phyloP scores from a whole-genome alignment of 2,113 vertebrate species.

The Pelusios castaneus region DNA sequence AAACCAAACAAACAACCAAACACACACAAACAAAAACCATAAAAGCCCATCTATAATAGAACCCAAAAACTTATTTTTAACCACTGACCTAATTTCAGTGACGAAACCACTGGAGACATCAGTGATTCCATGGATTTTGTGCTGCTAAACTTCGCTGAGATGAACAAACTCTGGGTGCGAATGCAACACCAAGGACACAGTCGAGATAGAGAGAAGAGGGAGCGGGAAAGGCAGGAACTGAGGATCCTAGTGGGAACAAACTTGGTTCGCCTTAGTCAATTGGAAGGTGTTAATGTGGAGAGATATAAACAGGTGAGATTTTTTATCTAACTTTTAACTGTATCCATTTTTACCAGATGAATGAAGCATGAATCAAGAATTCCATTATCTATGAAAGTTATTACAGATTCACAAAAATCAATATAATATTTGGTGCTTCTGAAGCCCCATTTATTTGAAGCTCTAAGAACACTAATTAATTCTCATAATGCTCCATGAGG shows the following conservation, averaged over 20 bases:
- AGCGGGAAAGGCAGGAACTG: constrained; percentile 95
- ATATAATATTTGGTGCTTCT: not conserved
- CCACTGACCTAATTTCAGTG: constrained; percentile 70
- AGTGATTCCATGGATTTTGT: constrained; percentile 98
- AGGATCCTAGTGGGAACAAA: constrained; percentile 97
- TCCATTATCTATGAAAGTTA: not conserved
- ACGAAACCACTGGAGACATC: constrained; percentile 97
- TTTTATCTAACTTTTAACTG: not conserved
- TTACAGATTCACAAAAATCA: not conserved
- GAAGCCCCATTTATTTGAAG: not conserved
- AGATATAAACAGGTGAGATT: constrained; percentile 92
- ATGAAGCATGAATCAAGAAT: not conserved
- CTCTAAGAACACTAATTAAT: not conserved
- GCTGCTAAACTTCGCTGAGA: constrained; percentile 97
- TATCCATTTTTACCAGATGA: not conserved
- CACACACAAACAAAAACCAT: no score
- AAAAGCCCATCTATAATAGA: not conserved
- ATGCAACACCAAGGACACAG: constrained; percentile 99
- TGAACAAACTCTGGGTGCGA: constrained; percentile 99
- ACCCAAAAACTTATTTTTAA: not conserved
- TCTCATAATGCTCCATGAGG: not conserved
- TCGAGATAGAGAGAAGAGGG: constrained; percentile 94
- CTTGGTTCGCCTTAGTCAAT: constrained; percentile 95
- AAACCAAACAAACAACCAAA: no score
- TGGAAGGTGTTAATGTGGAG: constrained; percentile 98